Evolutionary conservation across 2,888 invertebrate species (phyloP).

Genomic region (Rugalucina vietnamica): DNA sequence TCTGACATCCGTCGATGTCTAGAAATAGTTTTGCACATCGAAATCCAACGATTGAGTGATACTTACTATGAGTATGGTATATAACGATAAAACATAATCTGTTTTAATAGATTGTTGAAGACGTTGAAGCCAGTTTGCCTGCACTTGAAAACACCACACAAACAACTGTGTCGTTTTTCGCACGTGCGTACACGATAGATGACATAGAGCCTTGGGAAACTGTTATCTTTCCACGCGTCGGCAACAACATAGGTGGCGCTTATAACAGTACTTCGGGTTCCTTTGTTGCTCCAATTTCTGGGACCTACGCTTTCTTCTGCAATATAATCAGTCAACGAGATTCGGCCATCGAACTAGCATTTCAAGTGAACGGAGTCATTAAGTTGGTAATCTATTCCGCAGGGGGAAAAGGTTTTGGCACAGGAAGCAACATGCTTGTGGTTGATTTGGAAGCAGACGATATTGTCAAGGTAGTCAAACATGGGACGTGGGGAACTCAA

Average conservation of each 20-base stretch:
- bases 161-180: background rate
- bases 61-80: no score
- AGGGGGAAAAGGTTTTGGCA: background rate
- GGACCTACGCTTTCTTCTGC: background rate
- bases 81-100: no score
- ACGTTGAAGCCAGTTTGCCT: no score
- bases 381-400: background rate
- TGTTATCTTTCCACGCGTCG: background rate
- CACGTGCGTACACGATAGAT: background rate
- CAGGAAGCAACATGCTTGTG: slow-evolving; percentile 7
- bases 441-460: background rate
- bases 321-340: background rate
- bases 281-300: background rate
- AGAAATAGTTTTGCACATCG: no score
- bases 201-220: slow-evolving; percentile 1
- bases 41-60: no score
- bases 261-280: background rate
- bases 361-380: background rate
- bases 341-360: background rate
- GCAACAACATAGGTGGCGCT: background rate
- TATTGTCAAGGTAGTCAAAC: background rate
- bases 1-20: no score
- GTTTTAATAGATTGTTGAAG: no score
- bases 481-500: background rate
- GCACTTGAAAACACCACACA: background rate